phyloP scores from a whole-genome alignment of 2,797 vertebrate species.

The Dendrocincla fuliginosa region DNA sequence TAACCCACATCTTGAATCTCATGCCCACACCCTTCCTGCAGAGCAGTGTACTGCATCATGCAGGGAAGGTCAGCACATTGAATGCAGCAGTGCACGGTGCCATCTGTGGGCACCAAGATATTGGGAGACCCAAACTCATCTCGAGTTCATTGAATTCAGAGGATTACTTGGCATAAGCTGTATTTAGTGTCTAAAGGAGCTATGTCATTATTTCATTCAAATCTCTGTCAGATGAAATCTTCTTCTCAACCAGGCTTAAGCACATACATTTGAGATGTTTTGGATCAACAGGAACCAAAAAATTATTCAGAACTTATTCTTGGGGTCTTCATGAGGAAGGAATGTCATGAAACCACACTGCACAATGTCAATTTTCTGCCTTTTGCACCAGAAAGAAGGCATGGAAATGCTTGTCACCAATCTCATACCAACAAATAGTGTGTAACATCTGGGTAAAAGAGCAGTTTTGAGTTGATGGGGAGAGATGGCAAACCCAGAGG shows the following conservation, averaged over 20 bases:
- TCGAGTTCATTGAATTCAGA: neutral
- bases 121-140: neutral
- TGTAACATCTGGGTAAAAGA: neutral
- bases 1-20: neutral
- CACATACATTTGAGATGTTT: neutral
- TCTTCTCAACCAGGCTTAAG: neutral
- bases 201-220: neutral
- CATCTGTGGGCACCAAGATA: neutral
- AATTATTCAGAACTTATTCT: neutral
- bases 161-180: slow-evolving; percentile 26
- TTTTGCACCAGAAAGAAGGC: neutral
- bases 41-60: neutral
- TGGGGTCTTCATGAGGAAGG: neutral
- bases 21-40: neutral
- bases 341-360: neutral
- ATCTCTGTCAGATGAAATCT: neutral
- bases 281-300: neutral
- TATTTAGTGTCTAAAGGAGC: slow-evolving; percentile 6
- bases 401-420: neutral
- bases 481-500: neutral
- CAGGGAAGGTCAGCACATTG: neutral
- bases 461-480: neutral
- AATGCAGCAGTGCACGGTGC: neutral
- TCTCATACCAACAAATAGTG: neutral
- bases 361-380: neutral